phyloP scores from a whole-genome alignment of 2,113 vertebrate species.

The Spheniscus mendiculus region DNA sequence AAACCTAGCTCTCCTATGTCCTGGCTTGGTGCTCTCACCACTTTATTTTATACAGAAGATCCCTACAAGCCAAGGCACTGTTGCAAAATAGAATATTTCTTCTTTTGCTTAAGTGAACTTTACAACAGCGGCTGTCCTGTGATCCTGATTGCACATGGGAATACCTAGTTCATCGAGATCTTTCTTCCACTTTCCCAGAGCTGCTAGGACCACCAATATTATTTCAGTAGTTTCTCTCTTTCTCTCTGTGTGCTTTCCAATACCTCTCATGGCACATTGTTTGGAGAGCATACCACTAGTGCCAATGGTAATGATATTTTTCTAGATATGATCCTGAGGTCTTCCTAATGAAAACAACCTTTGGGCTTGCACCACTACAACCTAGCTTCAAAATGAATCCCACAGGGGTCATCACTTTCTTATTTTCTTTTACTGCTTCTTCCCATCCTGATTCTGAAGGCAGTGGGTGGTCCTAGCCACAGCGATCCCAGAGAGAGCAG shows the following conservation, averaged over 20 bases:
- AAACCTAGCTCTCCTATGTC: not conserved
- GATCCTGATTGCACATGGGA: not conserved
- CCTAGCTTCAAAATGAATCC: not conserved
- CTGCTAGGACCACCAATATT: not conserved
- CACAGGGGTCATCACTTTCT: not conserved
- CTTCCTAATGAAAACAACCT: not conserved
- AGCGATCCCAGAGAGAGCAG: not conserved
- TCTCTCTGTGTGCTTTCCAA: not conserved
- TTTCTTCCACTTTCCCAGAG: not conserved
- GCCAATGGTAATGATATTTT: not conserved
- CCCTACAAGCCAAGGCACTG: not conserved
- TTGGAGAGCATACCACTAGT: not conserved
- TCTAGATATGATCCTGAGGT: not conserved
- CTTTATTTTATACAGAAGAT: not conserved
- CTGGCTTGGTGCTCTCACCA: not conserved
- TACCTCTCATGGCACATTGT: fast-evolving
- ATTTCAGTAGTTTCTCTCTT: not conserved
- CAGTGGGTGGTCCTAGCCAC: not conserved
- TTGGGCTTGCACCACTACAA: not conserved
- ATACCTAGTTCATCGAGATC: not conserved
- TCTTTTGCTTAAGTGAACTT: not conserved
- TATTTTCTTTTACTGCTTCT: not conserved
- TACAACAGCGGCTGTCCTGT: not conserved
- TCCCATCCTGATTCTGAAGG: not conserved
- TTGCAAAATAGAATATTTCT: not conserved